Evolutionary conservation across 2,888 invertebrate genomes (phyloP).

Genomic region (Ormyrus nitidulus): DNA sequence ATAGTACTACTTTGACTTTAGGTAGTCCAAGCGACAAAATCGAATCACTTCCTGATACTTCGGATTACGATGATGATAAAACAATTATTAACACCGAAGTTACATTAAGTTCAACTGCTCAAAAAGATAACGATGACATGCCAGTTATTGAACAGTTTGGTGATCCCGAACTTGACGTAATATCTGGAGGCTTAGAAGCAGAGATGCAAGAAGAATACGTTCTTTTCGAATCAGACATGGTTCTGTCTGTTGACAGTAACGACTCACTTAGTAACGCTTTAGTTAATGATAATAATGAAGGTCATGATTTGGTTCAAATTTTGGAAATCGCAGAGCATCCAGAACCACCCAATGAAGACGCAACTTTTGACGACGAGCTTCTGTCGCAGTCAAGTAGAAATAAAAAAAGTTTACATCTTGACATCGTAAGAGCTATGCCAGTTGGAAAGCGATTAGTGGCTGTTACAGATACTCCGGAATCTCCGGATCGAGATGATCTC

Average conservation of each 20-base stretch:
- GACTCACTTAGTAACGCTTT: conserved; percentile 76
- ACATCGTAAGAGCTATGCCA: conserved; percentile 73
- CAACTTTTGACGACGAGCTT: conserved; percentile 69
- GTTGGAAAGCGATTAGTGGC: conserved; percentile 73
- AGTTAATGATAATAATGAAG: conserved; percentile 70
- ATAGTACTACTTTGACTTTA: conserved; percentile 63
- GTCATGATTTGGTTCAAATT: conserved; percentile 72
- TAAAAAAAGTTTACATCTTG: conserved; percentile 68
- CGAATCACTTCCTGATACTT: conserved; percentile 76
- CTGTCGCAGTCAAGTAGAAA: conserved; percentile 65
- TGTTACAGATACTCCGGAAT: conserved; percentile 77
- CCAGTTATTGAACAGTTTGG: conserved; percentile 79
- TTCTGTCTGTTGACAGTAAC: conserved; percentile 78
- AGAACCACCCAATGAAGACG: conserved; percentile 64
- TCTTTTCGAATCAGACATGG: conserved; percentile 79
- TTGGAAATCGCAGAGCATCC: conserved; percentile 70
- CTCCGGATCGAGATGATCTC: conserved; percentile 77
- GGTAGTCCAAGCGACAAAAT: conserved; percentile 76
- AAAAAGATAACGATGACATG: conserved; percentile 78
- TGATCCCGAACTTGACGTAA: conserved; percentile 78
- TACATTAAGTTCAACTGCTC: conserved; percentile 79
- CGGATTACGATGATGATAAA: conserved; percentile 80
- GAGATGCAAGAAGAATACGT: conserved; percentile 81
- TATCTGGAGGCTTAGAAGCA: conserved; percentile 79
- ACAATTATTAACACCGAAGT: conserved; percentile 79